Conservation (phyloP, 1,140 invertebrate genomes). For the Drosophila ohnishii region DNA sequence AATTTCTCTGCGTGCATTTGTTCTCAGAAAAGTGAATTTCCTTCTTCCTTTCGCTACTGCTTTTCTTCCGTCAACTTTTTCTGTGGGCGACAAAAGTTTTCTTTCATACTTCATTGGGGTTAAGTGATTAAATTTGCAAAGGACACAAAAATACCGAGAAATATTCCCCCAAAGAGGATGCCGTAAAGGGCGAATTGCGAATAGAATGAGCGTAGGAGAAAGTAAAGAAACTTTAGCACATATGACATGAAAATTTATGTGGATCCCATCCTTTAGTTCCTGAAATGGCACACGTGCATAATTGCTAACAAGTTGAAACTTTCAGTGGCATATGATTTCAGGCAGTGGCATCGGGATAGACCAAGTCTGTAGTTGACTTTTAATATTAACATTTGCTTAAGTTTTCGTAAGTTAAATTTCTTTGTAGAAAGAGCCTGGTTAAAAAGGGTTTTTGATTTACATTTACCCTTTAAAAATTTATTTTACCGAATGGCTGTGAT, state of each 20-base stretch:
- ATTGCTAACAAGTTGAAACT: constrained; percentile 54
- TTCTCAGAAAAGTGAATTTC: constrained; percentile 21
- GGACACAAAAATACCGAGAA: constrained; percentile 40
- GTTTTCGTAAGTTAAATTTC: background rate
- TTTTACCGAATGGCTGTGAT: too few relatives aligned
- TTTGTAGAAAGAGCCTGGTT: too few relatives aligned
- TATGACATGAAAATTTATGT: constrained; percentile 54
- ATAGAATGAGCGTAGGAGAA: constrained; percentile 17
- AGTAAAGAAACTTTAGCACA: constrained; percentile 51
- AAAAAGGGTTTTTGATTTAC: background rate
- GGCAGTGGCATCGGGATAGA: background rate
- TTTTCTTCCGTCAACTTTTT: constrained; percentile 58
- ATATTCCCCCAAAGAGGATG: constrained; percentile 15
- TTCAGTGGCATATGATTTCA: constrained; percentile 33
- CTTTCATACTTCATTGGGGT: constrained; percentile 75
- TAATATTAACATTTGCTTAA: background rate
- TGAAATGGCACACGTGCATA: constrained; percentile 36
- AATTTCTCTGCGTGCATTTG: constrained; percentile 13
- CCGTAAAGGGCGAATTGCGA: constrained; percentile 7
- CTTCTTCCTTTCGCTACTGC: constrained; percentile 22
- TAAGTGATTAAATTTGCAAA: constrained; percentile 79
- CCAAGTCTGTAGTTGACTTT: background rate
- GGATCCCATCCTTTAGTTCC: background rate
- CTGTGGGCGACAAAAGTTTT: constrained; percentile 55
- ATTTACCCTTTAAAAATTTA: too few relatives aligned